Percentiles rank a stretch among this genome's conserved stretches.
Conservation (phyloP, 2,797 vertebrate genomes). For the Tympanoctomys barrerae region DNA sequence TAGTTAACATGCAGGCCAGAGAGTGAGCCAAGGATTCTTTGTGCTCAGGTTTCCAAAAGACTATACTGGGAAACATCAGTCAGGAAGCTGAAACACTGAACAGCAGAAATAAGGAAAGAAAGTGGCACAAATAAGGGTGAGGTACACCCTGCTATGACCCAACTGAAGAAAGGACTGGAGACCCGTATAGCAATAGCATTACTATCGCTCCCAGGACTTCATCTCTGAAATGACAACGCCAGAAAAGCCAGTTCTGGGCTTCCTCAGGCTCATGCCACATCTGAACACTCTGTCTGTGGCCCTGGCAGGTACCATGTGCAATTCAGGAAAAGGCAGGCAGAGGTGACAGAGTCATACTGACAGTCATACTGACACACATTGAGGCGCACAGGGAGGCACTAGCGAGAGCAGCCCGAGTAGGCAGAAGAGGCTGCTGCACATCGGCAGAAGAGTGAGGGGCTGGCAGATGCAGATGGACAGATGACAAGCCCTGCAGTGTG, state of each 20-base stretch:
- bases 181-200: neutral
- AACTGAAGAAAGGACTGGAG: neutral
- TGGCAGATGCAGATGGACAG: neutral
- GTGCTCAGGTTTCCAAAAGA: neutral
- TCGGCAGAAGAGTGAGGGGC: neutral
- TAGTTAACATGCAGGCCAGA: neutral
- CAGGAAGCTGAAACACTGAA: neutral
- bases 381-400: neutral
- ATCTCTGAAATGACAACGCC: neutral
- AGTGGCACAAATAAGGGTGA: neutral
- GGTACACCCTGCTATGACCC: neutral
- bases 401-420: neutral
- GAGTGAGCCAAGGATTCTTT: neutral
- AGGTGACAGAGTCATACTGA: neutral
- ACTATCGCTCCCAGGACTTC: neutral
- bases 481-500: neutral
- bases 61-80: neutral
- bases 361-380: fast-evolving
- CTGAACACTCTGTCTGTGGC: neutral
- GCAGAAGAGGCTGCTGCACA: neutral
- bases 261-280: neutral
- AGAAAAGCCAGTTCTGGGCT: neutral
- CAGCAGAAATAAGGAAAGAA: conserved; percentile 4
- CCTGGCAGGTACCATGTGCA: neutral
- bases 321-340: neutral